These are phyloP conservation scores for Heloderma charlesbogerti DNA, from an alignment of 2,113 vertebrate species.

Conservation along the genomic window DNA sequence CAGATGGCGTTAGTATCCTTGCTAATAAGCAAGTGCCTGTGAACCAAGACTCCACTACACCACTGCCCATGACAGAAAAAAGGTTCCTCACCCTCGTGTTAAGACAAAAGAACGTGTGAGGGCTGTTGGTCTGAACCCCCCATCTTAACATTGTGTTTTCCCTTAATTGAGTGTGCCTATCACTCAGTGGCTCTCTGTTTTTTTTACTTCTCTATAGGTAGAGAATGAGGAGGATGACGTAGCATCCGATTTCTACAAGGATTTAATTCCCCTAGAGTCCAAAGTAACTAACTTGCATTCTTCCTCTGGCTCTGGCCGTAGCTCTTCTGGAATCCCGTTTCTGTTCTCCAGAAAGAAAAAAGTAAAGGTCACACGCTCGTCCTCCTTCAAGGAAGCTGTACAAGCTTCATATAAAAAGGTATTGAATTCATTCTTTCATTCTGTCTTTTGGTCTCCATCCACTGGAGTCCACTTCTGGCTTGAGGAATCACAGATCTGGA, in stretches of 20 bases:
- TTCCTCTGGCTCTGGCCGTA: accelerated
- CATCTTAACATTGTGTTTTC: background rate
- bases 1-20: too few species aligned
- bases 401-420: slow-evolving; percentile 85
- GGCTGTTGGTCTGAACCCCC: too few species aligned
- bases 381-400: slow-evolving; percentile 78
- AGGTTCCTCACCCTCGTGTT: too few species aligned
- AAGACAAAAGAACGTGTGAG: too few species aligned
- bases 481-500: background rate
- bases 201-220: slow-evolving; percentile 75
- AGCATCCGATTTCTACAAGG: slow-evolving; percentile 71
- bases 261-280: slow-evolving; percentile 59
- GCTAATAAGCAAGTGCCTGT: too few species aligned
- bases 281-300: accelerated
- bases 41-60: too few species aligned
- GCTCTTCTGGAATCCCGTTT: slow-evolving; percentile 42
- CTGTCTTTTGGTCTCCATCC: slow-evolving; percentile 1
- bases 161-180: background rate
- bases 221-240: slow-evolving; percentile 79
- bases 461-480: background rate
- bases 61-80: too few species aligned
- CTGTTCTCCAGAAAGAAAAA: slow-evolving; percentile 49
- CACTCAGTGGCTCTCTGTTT: slow-evolving; percentile 18
- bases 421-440: slow-evolving; percentile 23
- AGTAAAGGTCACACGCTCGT: accelerated